These are phyloP conservation scores for Hipposideros armiger DNA, from an alignment of 2,113 vertebrate genomes.

Conservation along the genomic window DNA sequence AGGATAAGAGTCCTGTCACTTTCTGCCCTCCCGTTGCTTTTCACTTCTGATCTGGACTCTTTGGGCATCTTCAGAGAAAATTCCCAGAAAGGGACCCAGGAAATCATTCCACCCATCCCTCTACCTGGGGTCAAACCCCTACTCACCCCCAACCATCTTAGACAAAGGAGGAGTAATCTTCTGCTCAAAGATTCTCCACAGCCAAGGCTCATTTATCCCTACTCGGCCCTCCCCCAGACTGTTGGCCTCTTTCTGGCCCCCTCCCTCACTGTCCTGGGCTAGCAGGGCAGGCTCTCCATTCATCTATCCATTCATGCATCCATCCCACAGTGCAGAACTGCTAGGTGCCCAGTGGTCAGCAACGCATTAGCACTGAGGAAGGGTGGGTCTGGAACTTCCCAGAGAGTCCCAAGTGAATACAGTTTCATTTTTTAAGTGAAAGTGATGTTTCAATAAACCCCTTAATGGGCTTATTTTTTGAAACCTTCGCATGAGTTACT, in stretches of 20 bases:
- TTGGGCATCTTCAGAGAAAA: slow-evolving; percentile 22
- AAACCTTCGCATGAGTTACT: neutral
- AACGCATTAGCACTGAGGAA: neutral
- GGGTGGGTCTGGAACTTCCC: neutral
- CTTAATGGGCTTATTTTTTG: neutral
- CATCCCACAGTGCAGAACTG: neutral
- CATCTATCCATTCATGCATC: neutral
- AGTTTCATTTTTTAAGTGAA: neutral
- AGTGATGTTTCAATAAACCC: neutral
- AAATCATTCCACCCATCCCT: neutral
- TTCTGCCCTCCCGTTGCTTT: neutral
- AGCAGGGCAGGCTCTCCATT: neutral
- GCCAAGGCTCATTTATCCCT: neutral
- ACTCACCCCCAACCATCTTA: neutral
- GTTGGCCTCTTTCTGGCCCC: neutral
- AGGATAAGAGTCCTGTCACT: too few species aligned
- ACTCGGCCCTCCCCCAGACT: neutral
- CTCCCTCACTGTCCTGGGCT: neutral
- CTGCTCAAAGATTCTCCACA: neutral
- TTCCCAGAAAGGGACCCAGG: neutral
- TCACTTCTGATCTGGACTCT: neutral
- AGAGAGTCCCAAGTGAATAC: neutral
- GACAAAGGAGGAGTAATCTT: neutral
- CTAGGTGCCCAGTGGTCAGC: neutral
- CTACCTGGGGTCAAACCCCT: neutral